These are phyloP conservation scores for Ondatra zibethicus DNA, from an alignment of 2,113 vertebrate species.

Conservation along the genomic window DNA sequence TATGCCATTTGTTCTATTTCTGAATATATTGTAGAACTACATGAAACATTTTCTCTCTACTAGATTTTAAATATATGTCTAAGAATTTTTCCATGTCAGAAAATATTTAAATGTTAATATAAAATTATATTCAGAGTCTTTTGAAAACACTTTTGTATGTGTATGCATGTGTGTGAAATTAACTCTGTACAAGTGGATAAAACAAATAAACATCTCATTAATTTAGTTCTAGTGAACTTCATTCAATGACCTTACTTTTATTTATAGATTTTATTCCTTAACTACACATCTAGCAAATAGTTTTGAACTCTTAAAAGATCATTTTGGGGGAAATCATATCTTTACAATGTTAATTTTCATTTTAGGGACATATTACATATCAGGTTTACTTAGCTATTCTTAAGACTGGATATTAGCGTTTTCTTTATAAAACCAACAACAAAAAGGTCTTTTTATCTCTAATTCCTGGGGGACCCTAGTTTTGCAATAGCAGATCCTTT, in stretches of 20 bases:
- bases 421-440: slow-evolving; percentile 40
- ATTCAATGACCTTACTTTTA: slow-evolving; percentile 40
- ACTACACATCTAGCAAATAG: slow-evolving; percentile 29
- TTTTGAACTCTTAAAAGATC: slow-evolving; percentile 40
- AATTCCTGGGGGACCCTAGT: neutral
- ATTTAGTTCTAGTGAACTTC: slow-evolving; percentile 42
- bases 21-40: neutral
- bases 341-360: neutral
- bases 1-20: slow-evolving; percentile 40
- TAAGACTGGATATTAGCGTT: neutral
- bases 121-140: slow-evolving; percentile 6
- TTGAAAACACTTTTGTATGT: neutral
- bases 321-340: neutral
- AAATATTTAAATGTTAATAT: slow-evolving; percentile 13
- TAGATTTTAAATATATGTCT: neutral
- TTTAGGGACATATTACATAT: neutral
- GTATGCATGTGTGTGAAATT: neutral
- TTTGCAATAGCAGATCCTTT: neutral
- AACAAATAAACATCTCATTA: slow-evolving; percentile 55
- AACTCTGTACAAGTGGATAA: neutral
- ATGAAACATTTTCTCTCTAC: neutral
- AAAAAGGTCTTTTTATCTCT: neutral
- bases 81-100: neutral
- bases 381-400: slow-evolving; percentile 1
- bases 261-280: slow-evolving; percentile 53